Percentiles rank a stretch among this genome's conserved stretches.
phyloP scores from a whole-genome alignment of 2,888 invertebrate genomes.

The Seira sanloemensis region DNA sequence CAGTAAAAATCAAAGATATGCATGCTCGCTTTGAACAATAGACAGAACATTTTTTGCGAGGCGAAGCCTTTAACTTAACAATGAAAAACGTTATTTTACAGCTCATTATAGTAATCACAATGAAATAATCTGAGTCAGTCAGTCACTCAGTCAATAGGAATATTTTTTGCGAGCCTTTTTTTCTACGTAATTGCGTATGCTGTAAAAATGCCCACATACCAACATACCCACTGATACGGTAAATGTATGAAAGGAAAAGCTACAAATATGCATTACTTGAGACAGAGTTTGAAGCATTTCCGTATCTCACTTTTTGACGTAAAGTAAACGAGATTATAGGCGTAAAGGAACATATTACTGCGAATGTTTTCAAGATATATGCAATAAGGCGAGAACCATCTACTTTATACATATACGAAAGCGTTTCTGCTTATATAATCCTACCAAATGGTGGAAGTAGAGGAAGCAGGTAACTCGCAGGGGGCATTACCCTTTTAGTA shows the following conservation, averaged over 20 bases:
- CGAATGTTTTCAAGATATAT: too few species aligned
- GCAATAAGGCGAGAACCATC: too few species aligned
- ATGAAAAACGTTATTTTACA: conserved; percentile 48
- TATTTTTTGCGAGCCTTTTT: conserved; percentile 5
- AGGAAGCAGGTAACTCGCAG: conserved; percentile 36
- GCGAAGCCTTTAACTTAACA: conserved; percentile 53
- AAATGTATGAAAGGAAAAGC: too few species aligned
- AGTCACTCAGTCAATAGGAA: conserved; percentile 26
- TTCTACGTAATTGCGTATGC: neutral
- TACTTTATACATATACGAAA: too few species aligned
- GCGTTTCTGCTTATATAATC: too few species aligned
- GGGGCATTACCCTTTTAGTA: conserved; percentile 54
- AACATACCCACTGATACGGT: too few species aligned
- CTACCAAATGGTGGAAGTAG: conserved; percentile 33
- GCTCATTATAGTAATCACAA: conserved; percentile 56
- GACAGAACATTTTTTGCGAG: neutral
- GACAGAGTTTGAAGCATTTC: conserved; percentile 38
- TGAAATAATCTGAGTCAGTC: conserved; percentile 43
- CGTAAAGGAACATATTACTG: too few species aligned
- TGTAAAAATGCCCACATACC: neutral
- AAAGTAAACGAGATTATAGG: neutral
- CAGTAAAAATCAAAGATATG: conserved; percentile 23
- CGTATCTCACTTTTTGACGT: conserved; percentile 53
- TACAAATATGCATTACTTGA: neutral
- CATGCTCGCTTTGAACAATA: neutral